Base-by-base conservation (phyloP, 2,888 invertebrate species). In the Pogonocherus hispidulus region DNA sequence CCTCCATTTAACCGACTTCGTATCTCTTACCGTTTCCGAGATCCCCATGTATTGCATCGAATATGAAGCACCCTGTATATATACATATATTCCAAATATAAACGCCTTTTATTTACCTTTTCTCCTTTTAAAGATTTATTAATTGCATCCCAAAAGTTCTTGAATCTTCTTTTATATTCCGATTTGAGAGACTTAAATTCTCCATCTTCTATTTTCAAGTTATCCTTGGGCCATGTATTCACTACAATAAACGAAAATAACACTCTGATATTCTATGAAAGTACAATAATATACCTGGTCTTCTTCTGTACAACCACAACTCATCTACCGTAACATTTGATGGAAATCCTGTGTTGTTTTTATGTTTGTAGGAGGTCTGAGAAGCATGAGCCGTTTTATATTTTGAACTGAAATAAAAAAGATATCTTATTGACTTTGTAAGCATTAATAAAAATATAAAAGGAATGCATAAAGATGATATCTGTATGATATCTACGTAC, bases 241-340 rank as follows among this genome's bases (percentile, higher is more conserved):
- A 47, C 76, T 75, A 49, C 51, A 66, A 64, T 56, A 19, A 71
- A 16, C 18, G 8, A 47, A 19, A 46, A 16, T 18, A 46, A 3
- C 2, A 18, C 18, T 18, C 4, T 2, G 18, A 20, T 47, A 16
- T 3, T 41, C 6, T 47, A 47, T n/a, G 19, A 16, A n/a, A 83
- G 49, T 51, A 19, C 9, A n/a, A 27, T 47, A 46, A 63, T 55
- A 77, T 83, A 81, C 85, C 84, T 69, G 85, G 83, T 65, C 85
- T 84, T 75, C 86, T 85, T 32, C 88, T 85, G 77, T 87, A 88
- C 64, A 85, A 84, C 51, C 84, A 85, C 55, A 89, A 80, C 72
- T 88, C 87, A 77, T 89, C 89, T 47, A 89, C 88, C n/a, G 88
- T 87, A 52, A 86, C 79, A 20, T 87, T 86, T 27, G 87, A 87